phyloP scores from a whole-genome alignment of 1,140 invertebrate species.

The Coenobita brevimanus region DNA sequence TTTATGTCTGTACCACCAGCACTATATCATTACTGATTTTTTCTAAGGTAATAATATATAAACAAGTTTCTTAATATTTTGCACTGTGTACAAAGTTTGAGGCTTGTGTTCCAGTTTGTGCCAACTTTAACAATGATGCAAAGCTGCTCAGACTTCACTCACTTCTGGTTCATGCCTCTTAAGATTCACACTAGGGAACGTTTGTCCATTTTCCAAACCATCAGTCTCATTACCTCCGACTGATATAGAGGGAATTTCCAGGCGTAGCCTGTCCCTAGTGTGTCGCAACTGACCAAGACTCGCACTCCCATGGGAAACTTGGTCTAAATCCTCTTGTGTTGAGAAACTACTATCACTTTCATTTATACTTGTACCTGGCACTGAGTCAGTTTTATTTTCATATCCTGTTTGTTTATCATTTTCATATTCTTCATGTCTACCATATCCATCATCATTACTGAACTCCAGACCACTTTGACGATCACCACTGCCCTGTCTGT shows the following conservation, averaged over 20 bases:
- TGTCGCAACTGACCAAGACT: conserved; percentile 41
- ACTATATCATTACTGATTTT: too few species aligned
- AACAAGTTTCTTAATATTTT: not conserved
- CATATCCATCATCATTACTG: too few species aligned
- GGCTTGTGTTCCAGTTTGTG: not conserved
- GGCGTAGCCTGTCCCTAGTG: conserved; percentile 45
- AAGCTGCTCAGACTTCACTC: conserved; percentile 54
- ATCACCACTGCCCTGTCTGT: too few species aligned
- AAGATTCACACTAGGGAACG: conserved; percentile 23
- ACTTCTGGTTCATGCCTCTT: conserved; percentile 51
- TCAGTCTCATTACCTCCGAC: conserved; percentile 9
- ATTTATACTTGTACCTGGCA: too few species aligned
- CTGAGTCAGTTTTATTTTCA: too few species aligned
- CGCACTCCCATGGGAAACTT: not conserved
- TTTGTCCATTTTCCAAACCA: conserved; percentile 25
- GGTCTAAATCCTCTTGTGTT: conserved; percentile 32
- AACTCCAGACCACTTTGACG: too few species aligned
- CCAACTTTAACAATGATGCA: not conserved
- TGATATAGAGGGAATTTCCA: conserved; percentile 46
- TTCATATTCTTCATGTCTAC: too few species aligned
- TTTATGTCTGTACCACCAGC: too few species aligned
- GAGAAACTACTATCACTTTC: not conserved
- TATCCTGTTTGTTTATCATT: too few species aligned
- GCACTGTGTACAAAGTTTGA: not conserved
- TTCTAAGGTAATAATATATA: too few species aligned